phyloP scores from a whole-genome alignment of 2,888 invertebrate species.

The Noctuana brunneofusca region DNA sequence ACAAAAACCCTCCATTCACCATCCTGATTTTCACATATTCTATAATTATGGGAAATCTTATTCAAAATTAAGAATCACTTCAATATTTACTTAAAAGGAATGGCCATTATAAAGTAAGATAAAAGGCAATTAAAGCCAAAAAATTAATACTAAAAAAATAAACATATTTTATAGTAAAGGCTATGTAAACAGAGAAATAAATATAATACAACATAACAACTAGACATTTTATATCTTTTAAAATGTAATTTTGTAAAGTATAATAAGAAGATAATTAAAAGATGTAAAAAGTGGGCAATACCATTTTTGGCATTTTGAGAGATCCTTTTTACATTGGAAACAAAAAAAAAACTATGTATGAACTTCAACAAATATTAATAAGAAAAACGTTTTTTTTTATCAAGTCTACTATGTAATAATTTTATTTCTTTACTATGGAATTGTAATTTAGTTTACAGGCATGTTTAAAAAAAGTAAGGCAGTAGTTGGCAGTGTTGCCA shows the following conservation, averaged over 20 bases:
- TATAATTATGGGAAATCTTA: neutral
- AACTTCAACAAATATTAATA: neutral
- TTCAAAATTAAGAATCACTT: conserved; percentile 14
- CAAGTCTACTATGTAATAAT: too few relatives aligned
- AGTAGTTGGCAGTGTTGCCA: too few relatives aligned
- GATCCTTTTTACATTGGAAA: conserved; percentile 1
- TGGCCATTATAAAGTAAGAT: conserved; percentile 37
- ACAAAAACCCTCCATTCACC: neutral
- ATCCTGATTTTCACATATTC: neutral
- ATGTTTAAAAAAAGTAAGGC: too few relatives aligned
- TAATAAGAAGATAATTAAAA: neutral
- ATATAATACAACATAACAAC: conserved; percentile 37
- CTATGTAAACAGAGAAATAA: conserved; percentile 34
- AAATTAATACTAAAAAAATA: conserved; percentile 22
- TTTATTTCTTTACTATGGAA: too few relatives aligned
- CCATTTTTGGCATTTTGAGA: conserved; percentile 31
- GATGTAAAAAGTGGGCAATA: neutral
- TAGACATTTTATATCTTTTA: neutral
- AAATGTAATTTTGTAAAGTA: neutral
- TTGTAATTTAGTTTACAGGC: too few relatives aligned
- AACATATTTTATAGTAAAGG: conserved; percentile 13
- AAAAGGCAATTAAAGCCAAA: conserved; percentile 9
- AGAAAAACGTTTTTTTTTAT: neutral
- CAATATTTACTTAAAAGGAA: conserved; percentile 38
- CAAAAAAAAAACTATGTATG: neutral